Evolutionary conservation across 2,888 invertebrate species (phyloP).

Genomic region (Lobophora halterata): DNA sequence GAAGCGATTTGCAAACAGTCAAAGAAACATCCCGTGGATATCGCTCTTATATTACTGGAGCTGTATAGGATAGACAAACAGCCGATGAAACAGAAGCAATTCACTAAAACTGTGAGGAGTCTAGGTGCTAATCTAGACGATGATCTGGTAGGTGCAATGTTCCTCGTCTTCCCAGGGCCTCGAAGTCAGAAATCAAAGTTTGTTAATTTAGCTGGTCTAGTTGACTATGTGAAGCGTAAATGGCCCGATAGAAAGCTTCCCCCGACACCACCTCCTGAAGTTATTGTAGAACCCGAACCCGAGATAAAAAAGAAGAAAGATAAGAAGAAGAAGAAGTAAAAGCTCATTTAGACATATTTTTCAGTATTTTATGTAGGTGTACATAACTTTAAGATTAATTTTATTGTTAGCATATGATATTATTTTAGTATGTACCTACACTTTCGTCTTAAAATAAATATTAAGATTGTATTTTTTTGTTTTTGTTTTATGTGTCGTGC

Average conservation of each 20-base stretch:
- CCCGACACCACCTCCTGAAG: constrained; percentile 44
- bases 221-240: constrained; percentile 50
- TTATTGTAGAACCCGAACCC: constrained; percentile 30
- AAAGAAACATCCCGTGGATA: constrained; percentile 43
- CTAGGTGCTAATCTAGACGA: constrained; percentile 39
- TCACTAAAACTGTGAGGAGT: constrained; percentile 29
- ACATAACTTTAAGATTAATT: constrained; percentile 20
- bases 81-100: constrained; percentile 37
- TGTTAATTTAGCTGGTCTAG: constrained; percentile 40
- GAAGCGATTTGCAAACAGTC: constrained; percentile 43
- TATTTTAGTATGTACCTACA: constrained; percentile 4
- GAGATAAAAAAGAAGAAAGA: constrained; percentile 9
- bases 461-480: constrained; percentile 2
- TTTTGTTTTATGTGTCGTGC: constrained; percentile 12
- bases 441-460: constrained; percentile 8
- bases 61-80: constrained; percentile 38
- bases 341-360: constrained; percentile 2
- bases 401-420: constrained; percentile 7
- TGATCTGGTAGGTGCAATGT: constrained; percentile 44
- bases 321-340: constrained; percentile 6
- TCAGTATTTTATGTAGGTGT: constrained; percentile 9
- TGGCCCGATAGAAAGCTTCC: constrained; percentile 58
- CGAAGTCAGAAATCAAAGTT: constrained; percentile 39
- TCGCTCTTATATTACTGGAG: constrained; percentile 45
- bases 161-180: constrained; percentile 43